These are phyloP conservation scores for Zoanthus solanderi DNA, from an alignment of 92 coral and sea anemone genomes.

Conservation along the genomic window DNA sequence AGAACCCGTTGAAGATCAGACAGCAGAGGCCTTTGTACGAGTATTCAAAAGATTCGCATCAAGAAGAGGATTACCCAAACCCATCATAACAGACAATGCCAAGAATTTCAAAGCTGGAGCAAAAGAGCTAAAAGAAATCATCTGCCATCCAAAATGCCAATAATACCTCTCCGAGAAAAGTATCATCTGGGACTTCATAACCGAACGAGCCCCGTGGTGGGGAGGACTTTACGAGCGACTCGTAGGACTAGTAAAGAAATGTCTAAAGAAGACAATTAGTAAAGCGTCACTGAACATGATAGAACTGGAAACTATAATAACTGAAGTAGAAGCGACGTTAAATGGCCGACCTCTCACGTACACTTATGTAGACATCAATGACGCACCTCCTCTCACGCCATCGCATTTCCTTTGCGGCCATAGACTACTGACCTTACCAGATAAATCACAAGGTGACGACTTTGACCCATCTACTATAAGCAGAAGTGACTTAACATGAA, in stretches of 20 bases:
- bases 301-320: constrained; percentile 26
- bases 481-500: neutral
- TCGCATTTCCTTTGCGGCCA: constrained; percentile 3
- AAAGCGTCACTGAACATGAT: constrained; percentile 13
- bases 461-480: neutral
- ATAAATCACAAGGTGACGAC: neutral
- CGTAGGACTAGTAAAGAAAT: constrained; percentile 28
- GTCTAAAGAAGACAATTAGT: constrained; percentile 37
- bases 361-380: constrained; percentile 21
- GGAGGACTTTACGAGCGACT: neutral
- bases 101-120: constrained; percentile 45
- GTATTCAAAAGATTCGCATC: constrained; percentile 31
- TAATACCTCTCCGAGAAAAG: neutral
- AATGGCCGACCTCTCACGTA: constrained; percentile 27
- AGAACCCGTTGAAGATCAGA: neutral
- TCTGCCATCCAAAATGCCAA: neutral
- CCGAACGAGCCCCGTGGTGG: neutral
- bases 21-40: constrained; percentile 33
- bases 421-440: neutral
- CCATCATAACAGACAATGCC: constrained; percentile 51
- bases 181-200: neutral
- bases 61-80: constrained; percentile 51
- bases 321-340: constrained; percentile 31
- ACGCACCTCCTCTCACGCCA: constrained; percentile 33
- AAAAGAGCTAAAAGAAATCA: constrained; percentile 1